Conservation (phyloP, 2,113 vertebrate genomes). For the Talpa occidentalis region DNA sequence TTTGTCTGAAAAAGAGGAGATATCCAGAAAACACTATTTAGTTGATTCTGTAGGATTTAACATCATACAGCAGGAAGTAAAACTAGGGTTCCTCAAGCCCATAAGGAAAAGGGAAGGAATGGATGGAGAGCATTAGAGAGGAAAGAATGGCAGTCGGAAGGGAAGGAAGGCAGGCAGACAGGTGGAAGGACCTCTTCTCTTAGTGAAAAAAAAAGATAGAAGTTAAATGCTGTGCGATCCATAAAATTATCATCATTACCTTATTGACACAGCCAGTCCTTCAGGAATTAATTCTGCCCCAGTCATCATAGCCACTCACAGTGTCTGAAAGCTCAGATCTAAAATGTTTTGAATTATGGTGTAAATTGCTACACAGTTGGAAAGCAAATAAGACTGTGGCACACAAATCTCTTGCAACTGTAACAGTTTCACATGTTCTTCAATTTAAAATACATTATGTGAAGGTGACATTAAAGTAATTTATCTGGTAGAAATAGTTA, state of each 20-base stretch:
- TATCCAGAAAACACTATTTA: too few relatives aligned
- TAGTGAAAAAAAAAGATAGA: conserved; percentile 12
- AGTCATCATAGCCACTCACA: neutral
- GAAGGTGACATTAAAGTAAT: conserved; percentile 16
- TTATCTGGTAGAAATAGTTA: neutral
- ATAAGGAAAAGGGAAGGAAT: neutral
- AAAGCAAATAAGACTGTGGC: neutral
- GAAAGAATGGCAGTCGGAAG: too few relatives aligned
- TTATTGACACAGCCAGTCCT: neutral
- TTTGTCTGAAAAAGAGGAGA: neutral
- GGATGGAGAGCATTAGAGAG: neutral
- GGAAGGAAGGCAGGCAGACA: neutral
- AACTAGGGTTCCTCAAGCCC: neutral
- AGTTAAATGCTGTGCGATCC: neutral
- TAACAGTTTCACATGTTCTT: neutral
- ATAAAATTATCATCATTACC: neutral
- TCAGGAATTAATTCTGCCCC: neutral
- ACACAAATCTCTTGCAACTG: neutral
- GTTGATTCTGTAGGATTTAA: neutral
- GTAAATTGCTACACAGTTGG: neutral
- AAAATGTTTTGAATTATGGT: neutral
- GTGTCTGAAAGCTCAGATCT: neutral
- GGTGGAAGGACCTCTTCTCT: neutral
- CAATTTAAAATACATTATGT: conserved; percentile 40
- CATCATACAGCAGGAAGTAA: neutral